Base-by-base conservation (phyloP, 2,113 vertebrate genomes). In the Lamprotornis superbus region DNA sequence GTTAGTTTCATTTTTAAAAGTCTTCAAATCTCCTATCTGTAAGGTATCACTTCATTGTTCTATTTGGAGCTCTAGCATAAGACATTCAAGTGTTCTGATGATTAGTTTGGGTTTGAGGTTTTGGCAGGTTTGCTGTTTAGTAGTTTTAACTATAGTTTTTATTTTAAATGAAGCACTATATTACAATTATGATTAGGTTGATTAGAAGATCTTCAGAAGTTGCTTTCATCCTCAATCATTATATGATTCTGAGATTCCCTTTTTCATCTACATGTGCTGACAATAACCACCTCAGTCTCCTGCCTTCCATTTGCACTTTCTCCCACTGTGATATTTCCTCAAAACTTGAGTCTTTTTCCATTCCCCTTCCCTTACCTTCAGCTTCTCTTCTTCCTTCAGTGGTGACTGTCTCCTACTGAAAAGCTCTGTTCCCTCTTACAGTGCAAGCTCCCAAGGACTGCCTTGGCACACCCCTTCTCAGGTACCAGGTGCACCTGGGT, bases 91-190 rank as follows among this genome's bases (percentile, higher is more conserved):
- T 5, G 9, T 59, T 59, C 64, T 67, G 55, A 39, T 12, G 2
- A 24, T 14, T 42, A 37, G 8, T 28, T 80, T 44, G 11, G 3
- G 3, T 24, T 44, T 46, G 20, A 14, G 1, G 24, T 33, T 67
- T 40, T 24, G 20, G 3, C 0, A 0, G 2, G 4, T 44, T 47
- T 40, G 11, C 30, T 47, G 11, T 52, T 77, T 44, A 12, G 24
- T n/a, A 28, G 12, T 25, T 47, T n/a, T 53, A 68, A 60, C 14
- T 55, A 40, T 7, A 24, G n/a, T 14, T 71, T 53, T 53, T 13
- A 35, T 73, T 60, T 78, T 31, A 46, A 93, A 52, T 20, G 2
- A 83, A 63, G 14, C 8, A 55, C 9, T 71, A 23, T 15, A 63
- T 60, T 11, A 53, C 17, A 21, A 42, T 46, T 59, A 31, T 11